A percentile compares a stretch with the other conserved stretches of the same genome.
Conservation (phyloP, 2,113 vertebrate species). For the Archilochus colubris region DNA sequence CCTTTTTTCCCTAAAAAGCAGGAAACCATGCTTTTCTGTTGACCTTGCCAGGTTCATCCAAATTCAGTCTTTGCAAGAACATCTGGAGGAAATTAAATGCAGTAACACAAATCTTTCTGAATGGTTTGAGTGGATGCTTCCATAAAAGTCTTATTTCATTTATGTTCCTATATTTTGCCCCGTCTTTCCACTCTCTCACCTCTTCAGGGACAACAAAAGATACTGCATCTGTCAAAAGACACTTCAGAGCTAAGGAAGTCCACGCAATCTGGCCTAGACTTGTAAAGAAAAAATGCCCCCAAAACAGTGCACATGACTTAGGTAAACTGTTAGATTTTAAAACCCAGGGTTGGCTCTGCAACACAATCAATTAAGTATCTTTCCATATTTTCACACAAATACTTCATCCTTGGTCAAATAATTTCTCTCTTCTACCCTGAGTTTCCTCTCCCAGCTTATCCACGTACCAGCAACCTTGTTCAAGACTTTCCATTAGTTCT, state of each 20-base stretch:
- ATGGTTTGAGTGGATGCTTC: background rate
- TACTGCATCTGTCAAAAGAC: slow-evolving; percentile 18
- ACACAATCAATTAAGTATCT: background rate
- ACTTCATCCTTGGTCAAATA: background rate
- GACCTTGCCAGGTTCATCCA: slow-evolving; percentile 27
- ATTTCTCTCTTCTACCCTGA: background rate
- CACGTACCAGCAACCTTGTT: background rate
- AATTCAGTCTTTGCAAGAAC: background rate
- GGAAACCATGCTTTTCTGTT: background rate
- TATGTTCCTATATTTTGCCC: background rate
- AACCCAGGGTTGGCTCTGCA: background rate
- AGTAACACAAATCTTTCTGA: slow-evolving; percentile 26
- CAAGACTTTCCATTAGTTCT: background rate
- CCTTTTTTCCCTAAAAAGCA: background rate
- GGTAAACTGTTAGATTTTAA: background rate
- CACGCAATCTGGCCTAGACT: background rate
- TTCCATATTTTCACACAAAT: background rate
- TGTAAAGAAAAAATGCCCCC: background rate
- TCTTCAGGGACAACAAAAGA: background rate
- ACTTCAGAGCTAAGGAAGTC: background rate
- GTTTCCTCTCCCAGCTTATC: background rate
- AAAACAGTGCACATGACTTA: background rate
- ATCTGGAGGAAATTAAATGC: slow-evolving; percentile 46
- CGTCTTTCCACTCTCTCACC: background rate
- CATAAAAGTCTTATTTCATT: slow-evolving; percentile 27